Percentiles rank a stretch among this genome's conserved stretches.
phyloP scores from a whole-genome alignment of 2,888 invertebrate species.

The Boloria euphrosyne region DNA sequence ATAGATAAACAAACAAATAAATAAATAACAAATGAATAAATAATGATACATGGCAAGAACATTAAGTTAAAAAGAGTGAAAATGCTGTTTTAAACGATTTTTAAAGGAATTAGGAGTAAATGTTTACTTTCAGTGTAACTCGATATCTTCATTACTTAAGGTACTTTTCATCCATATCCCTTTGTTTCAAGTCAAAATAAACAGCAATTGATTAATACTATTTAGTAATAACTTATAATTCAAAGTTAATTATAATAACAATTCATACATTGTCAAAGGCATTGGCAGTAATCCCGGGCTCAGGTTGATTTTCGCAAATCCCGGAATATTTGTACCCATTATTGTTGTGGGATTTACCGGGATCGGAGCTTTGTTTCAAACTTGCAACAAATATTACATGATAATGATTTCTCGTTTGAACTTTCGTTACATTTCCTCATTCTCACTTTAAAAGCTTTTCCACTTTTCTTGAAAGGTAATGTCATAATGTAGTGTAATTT shows the following conservation, averaged over 20 bases:
- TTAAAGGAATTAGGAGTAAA: too few relatives aligned
- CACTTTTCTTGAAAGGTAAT: slow-evolving; percentile 12
- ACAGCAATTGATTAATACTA: background rate
- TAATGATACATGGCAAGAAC: too few relatives aligned
- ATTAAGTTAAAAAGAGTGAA: too few relatives aligned
- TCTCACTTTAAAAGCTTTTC: slow-evolving; percentile 20
- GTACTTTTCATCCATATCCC: too few relatives aligned
- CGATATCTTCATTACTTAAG: too few relatives aligned
- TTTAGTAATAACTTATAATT: slow-evolving; percentile 2
- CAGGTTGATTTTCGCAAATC: slow-evolving; percentile 36
- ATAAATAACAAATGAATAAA: too few relatives aligned
- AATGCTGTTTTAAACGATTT: too few relatives aligned
- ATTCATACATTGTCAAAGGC: slow-evolving; percentile 15
- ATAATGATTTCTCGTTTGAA: slow-evolving; percentile 20
- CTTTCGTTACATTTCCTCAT: slow-evolving; percentile 19
- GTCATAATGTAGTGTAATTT: slow-evolving; percentile 23
- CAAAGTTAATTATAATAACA: slow-evolving; percentile 11
- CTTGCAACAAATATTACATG: slow-evolving; percentile 13
- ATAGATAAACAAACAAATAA: too few relatives aligned
- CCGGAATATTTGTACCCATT: slow-evolving; percentile 60
- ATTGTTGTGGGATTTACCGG: slow-evolving; percentile 54
- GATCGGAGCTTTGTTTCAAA: slow-evolving; percentile 30
- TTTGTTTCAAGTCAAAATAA: too few relatives aligned
- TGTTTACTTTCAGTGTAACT: too few relatives aligned
- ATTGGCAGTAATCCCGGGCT: slow-evolving; percentile 13